Evolutionary conservation across 2,797 vertebrate genomes (phyloP).

Genomic region (Malacoraja senta): DNA sequence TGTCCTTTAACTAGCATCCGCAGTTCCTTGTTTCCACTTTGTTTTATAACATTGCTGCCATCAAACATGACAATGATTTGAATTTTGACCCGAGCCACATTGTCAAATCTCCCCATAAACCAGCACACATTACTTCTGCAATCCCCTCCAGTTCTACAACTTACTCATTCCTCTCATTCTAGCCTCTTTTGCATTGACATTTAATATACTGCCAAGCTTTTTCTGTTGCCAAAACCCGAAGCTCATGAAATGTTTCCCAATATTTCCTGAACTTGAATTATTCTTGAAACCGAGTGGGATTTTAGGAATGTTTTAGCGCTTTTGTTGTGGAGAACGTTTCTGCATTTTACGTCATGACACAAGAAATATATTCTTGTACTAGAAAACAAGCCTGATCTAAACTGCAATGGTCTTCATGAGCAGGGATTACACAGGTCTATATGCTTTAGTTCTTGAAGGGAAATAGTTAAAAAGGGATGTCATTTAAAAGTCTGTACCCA

Average conservation of each 20-base stretch:
- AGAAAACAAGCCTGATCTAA: neutral
- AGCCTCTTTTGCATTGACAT: too few species aligned
- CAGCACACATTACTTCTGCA: too few species aligned
- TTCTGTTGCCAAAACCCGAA: too few species aligned
- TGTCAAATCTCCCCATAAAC: too few species aligned
- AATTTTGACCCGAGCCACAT: too few species aligned
- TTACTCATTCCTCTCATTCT: too few species aligned
- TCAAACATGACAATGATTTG: too few species aligned
- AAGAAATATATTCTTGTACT: neutral
- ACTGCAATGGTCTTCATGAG: neutral
- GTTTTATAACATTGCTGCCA: too few species aligned
- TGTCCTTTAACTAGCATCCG: too few species aligned
- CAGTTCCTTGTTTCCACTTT: too few species aligned
- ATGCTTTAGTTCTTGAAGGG: neutral
- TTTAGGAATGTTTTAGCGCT: neutral
- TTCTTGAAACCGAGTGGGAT: neutral
- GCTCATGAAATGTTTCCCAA: neutral
- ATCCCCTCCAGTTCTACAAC: too few species aligned
- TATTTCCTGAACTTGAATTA: neutral
- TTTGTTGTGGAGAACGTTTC: neutral
- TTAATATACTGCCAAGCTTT: too few species aligned
- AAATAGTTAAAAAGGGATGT: neutral
- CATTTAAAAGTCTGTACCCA: neutral
- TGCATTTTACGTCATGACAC: neutral
- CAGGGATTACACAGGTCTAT: neutral